phyloP scores from a whole-genome alignment of 2,888 invertebrate genomes.

The Orchesella flavescens region DNA sequence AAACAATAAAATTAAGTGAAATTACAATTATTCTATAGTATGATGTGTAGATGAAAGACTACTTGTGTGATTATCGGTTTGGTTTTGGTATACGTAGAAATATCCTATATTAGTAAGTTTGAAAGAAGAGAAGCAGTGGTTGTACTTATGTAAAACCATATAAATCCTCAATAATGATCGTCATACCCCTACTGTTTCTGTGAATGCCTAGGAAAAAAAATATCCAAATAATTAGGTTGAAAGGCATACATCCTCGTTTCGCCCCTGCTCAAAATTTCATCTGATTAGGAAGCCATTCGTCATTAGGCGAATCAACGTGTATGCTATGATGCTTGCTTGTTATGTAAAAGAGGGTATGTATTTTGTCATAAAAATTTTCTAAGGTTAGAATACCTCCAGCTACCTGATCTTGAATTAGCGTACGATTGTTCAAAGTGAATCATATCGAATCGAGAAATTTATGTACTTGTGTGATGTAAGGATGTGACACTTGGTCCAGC shows the following conservation, averaged over 20 bases:
- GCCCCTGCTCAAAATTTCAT: background rate
- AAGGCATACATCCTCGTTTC: constrained; percentile 17
- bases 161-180: no score
- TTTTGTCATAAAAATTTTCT: background rate
- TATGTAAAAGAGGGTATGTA: background rate
- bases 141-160: no score
- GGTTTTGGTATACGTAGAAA: no score
- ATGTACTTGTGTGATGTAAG: no score
- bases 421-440: background rate
- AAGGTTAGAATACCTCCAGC: background rate
- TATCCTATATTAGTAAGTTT: no score
- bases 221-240: constrained; percentile 1
- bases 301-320: background rate
- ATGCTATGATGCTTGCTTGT: background rate
- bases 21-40: no score
- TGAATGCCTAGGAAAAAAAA: background rate
- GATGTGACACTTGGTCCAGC: no score
- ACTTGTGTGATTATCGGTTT: no score
- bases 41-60: no score
- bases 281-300: background rate
- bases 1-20: no score
- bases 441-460: background rate
- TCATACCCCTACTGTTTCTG: no score
- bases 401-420: background rate
- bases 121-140: no score